A percentile compares a stretch with the other conserved stretches of the same genome.
phyloP scores from a whole-genome alignment of 2,888 invertebrate genomes.

The Eupithecia subfuscata region DNA sequence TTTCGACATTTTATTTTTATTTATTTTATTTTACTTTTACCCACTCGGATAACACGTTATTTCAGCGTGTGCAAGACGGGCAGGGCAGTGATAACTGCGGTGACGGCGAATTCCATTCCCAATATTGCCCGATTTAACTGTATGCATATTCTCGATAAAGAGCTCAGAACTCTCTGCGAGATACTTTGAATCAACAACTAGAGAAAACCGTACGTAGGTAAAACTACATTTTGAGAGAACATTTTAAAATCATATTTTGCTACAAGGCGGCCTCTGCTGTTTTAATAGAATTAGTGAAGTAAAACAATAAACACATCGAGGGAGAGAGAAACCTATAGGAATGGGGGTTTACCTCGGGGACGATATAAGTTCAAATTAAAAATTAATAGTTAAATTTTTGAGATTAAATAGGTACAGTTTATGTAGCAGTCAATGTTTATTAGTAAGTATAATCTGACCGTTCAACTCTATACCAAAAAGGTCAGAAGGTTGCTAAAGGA shows the following conservation, averaged over 20 bases:
- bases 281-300: not conserved
- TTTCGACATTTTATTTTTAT: no score
- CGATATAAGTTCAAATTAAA: not conserved
- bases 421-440: not conserved
- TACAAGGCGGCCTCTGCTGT: not conserved
- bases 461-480: conserved; percentile 10
- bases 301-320: not conserved
- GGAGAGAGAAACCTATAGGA: not conserved
- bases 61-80: not conserved
- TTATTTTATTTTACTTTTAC: no score
- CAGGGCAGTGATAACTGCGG: conserved; percentile 19
- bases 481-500: conserved; percentile 10
- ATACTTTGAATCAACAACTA: conserved; percentile 12
- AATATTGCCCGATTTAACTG: conserved; percentile 25
- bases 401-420: not conserved
- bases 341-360: not conserved
- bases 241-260: not conserved
- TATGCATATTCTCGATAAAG: conserved; percentile 27
- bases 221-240: no score
- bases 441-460: not conserved
- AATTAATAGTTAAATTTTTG: not conserved
- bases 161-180: conserved; percentile 16
- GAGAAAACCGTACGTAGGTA: not conserved
- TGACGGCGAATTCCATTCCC: conserved; percentile 17
- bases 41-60: not conserved